These are phyloP conservation scores for Arrhopalites spinosus DNA, from an alignment of 2,888 invertebrate genomes.

Conservation along the genomic window DNA sequence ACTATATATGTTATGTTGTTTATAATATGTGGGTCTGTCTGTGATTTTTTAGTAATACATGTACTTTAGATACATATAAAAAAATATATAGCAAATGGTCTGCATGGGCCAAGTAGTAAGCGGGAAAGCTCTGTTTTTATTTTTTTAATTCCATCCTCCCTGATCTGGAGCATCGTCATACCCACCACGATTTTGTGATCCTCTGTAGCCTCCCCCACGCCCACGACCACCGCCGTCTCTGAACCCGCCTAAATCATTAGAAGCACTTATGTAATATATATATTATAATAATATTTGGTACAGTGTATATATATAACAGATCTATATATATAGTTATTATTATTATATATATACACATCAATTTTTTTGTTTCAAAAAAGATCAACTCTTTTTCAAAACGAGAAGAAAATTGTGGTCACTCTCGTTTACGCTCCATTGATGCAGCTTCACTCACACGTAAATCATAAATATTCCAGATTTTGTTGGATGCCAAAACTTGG, in stretches of 20 bases:
- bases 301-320: too few species aligned
- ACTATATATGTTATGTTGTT: background rate
- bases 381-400: too few species aligned
- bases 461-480: slow-evolving; percentile 13
- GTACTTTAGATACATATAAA: background rate
- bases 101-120: slow-evolving; percentile 37
- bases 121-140: slow-evolving; percentile 36
- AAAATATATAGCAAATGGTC: slow-evolving; percentile 27
- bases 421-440: slow-evolving; percentile 33
- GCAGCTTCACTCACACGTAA: slow-evolving; percentile 16
- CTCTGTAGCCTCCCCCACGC: slow-evolving; percentile 37
- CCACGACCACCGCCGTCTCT: slow-evolving; percentile 40
- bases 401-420: slow-evolving; percentile 20
- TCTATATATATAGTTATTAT: too few species aligned
- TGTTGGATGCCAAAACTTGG: background rate
- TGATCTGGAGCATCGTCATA: slow-evolving; percentile 47
- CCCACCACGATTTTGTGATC: slow-evolving; percentile 26
- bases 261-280: background rate
- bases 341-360: too few species aligned
- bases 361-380: too few species aligned
- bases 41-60: background rate
- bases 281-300: too few species aligned
- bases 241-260: slow-evolving; percentile 43
- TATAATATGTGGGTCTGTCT: background rate
- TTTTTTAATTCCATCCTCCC: slow-evolving; percentile 43